Evolutionary conservation across 2,113 vertebrate genomes (phyloP), one percentile per base, ranked within the genome.

Genomic region (Coracopsis vasa): DNA sequence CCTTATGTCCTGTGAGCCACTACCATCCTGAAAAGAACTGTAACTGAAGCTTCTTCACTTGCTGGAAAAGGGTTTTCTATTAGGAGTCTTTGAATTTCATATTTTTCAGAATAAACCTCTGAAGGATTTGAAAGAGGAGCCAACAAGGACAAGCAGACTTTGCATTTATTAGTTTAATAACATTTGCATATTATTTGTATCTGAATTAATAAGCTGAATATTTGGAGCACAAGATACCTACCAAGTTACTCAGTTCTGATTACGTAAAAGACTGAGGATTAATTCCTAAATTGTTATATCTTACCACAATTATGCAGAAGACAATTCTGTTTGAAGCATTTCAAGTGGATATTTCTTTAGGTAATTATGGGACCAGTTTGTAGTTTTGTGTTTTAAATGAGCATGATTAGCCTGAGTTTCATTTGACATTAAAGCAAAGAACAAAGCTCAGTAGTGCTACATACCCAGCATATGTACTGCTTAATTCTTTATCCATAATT

Each of bases 131-230:
- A 91, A 77, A 91, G 18, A 80, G 37, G 28, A 87, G 47, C 73
- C 80, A 89, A 48, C 27, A 87, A 87, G 71, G 83, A 90, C 78
- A 90, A 82, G 53, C 73, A 84, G 86, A 69, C 65, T 92, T 92
- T 90, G 61, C 77, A 45, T 95, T 81, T 94, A 85, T 95, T 94
- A 71, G 47, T 84, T 79, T 82, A 78, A 84, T 91, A 78, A 69
- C 13, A 80, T 94, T 94, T 94, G 86, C 77, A 72, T 92, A 48
- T 78, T 20, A 89, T 95, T 96, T 94, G 51, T 89, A 69, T 95
- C 91, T 84, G n/a, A 89, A 79, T 95, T 94, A 84, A 89, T 71
- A 81, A 60, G 33, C 29, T 84, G 54, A 73, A 64, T 81, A 51
- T 84, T 92, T 92, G 85, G 77, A 82, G 69, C 73, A 60, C 80